These are phyloP conservation scores for Xiphophorus maculatus DNA, from an alignment of 2,113 vertebrate species.

Conservation along the genomic window DNA sequence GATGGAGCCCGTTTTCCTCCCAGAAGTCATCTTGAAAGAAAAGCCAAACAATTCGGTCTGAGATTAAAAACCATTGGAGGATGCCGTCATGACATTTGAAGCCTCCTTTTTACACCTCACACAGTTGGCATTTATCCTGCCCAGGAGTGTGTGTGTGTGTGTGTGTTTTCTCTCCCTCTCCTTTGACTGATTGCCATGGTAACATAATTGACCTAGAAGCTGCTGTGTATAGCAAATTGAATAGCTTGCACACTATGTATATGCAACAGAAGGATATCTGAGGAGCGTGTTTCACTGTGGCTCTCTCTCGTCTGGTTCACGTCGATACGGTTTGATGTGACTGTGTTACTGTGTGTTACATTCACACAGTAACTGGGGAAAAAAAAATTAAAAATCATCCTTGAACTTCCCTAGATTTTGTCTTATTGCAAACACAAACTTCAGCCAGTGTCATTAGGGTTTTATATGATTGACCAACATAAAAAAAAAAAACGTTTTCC, in stretches of 20 bases:
- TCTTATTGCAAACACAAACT: background rate
- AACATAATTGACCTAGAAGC: slow-evolving; percentile 16
- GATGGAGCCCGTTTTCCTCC: background rate
- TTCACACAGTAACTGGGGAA: background rate
- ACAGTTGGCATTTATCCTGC: slow-evolving; percentile 18
- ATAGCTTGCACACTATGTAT: background rate
- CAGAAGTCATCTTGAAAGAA: background rate
- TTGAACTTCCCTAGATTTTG: no score
- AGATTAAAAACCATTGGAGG: background rate
- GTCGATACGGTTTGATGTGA: background rate
- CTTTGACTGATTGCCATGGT: slow-evolving; percentile 46
- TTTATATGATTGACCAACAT: background rate
- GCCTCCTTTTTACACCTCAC: slow-evolving; percentile 1
- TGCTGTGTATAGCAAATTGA: slow-evolving; percentile 26
- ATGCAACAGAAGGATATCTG: background rate
- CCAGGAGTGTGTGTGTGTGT: background rate
- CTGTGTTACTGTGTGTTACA: no score
- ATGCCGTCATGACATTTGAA: background rate
- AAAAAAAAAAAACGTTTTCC: no score
- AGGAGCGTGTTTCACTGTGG: background rate
- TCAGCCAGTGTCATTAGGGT: background rate
- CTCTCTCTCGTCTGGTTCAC: background rate
- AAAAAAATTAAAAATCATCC: no score
- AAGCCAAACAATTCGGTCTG: background rate
- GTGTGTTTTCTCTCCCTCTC: background rate